Evolutionary conservation across 1,140 invertebrate species (phyloP), one percentile per base, ranked within the genome.

Genomic region (Papilio machaon): DNA sequence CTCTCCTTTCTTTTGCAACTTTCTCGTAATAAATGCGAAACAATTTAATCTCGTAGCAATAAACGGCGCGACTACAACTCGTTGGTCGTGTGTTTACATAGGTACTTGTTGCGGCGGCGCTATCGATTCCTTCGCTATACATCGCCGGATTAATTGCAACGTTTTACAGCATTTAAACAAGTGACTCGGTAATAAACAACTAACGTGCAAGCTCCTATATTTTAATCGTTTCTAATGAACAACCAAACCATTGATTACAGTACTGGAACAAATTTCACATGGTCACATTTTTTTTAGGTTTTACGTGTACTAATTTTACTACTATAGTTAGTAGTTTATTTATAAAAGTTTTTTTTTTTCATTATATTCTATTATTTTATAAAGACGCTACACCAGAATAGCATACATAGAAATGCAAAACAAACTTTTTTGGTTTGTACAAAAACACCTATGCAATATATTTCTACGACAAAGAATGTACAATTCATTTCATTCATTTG

Each of bases 81-180:
- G 47, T 78, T 78, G 8, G 30, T 60, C 43, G 74, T 76, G 52
- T 77, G 76, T 78, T 78, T 78, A 78, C 76, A 60, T 78, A 46
- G 76, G 15, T 78, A 78, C 76, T 78, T 78, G 76, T 78, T 78
- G 76, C 76, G 76, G 76, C 54, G 76, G 58, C n/a, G 11, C 35
- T 78, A 78, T 60, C 52, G 76, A 78, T 78, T 78, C 35, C 49
- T 43, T 35, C 49, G 76, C 49, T 78, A 60, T n/a, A 78, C 76
- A 78, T 60, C 58, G 52, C 49, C 15, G 30, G 52, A 78, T 78
- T 78, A 60, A 78, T 78, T 78, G 54, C 54, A 78, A 43, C 52
- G n/a, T 78, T 78, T 78, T 60, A 15, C n/a, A 47, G 17, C 76
- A 60, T 11, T 60, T 78, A 60, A 5, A 43, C 38, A 60, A 78